Percentiles rank a stretch among this genome's conserved stretches.
These are phyloP conservation scores for Eulemur coronatus DNA, from an alignment of 2,797 vertebrate species.

Conservation along the genomic window DNA sequence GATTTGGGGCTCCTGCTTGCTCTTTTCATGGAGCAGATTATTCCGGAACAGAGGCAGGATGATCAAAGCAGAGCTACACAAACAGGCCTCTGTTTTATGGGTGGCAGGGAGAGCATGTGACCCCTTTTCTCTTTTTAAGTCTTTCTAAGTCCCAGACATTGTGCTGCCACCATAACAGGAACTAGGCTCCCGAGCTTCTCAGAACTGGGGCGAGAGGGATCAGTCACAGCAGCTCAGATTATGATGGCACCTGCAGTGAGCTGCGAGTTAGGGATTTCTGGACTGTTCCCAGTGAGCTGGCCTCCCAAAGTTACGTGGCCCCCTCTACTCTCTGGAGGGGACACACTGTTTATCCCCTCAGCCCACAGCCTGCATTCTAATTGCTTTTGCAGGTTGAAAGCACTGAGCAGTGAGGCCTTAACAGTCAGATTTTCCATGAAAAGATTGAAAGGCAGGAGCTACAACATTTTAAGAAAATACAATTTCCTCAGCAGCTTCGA, in stretches of 20 bases:
- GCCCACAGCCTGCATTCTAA: background rate
- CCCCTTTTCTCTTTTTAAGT: background rate
- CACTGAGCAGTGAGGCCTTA: background rate
- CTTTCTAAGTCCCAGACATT: constrained; percentile 43
- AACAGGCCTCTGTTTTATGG: constrained; percentile 64
- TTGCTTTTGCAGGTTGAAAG: constrained; percentile 10
- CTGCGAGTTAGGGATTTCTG: background rate
- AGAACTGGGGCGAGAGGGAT: background rate
- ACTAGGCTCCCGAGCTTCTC: background rate
- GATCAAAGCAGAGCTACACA: constrained; percentile 66
- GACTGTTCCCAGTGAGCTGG: background rate
- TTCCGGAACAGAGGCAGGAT: constrained; percentile 17
- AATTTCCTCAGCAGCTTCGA: background rate
- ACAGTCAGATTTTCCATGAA: background rate
- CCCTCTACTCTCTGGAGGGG: background rate
- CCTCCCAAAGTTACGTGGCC: background rate
- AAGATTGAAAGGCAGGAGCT: constrained; percentile 24
- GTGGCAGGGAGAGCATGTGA: constrained; percentile 58
- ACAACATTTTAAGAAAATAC: background rate
- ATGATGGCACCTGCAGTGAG: background rate
- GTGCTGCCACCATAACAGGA: background rate
- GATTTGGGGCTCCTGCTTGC: background rate
- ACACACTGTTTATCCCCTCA: background rate
- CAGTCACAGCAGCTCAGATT: background rate
- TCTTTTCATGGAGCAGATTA: background rate